Conservation (phyloP, 2,113 vertebrate genomes). For the Rhea pennata region DNA sequence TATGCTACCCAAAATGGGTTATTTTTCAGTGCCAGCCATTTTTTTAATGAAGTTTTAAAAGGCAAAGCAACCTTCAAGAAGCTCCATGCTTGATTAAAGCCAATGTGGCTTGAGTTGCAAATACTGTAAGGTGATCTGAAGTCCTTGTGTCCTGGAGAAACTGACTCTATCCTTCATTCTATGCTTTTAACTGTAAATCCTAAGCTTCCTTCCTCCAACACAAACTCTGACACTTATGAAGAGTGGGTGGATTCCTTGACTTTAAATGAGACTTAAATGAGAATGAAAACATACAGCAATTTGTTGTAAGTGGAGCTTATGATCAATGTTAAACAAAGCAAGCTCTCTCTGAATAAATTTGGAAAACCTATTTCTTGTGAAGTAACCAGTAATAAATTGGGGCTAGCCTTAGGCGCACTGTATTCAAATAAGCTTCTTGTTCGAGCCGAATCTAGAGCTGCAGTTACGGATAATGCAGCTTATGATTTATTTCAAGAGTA, state of each 20-base stretch:
- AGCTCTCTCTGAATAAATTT: conserved; percentile 3
- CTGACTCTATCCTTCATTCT: neutral
- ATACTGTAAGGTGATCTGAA: neutral
- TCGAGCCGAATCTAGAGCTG: conserved; percentile 22
- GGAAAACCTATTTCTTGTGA: conserved; percentile 7
- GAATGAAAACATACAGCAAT: neutral
- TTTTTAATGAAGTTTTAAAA: neutral
- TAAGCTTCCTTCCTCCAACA: neutral
- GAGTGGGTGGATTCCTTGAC: neutral
- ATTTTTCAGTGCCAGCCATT: neutral
- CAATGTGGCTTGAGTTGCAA: neutral
- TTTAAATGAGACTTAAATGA: neutral
- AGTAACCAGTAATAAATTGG: neutral
- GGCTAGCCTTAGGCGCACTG: neutral
- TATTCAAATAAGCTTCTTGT: conserved; percentile 49
- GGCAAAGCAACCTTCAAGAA: neutral
- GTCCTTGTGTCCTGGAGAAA: neutral
- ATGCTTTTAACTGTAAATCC: neutral
- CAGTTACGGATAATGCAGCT: conserved; percentile 25
- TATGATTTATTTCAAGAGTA: conserved; percentile 37
- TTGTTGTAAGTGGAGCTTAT: neutral
- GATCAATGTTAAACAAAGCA: neutral
- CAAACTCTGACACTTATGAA: neutral
- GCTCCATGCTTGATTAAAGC: neutral
- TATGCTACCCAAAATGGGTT: neutral